Percentiles rank a stretch among this genome's conserved stretches.
Conservation (phyloP, 1,140 invertebrate species). For the Panagrolaimus sp. region DNA sequence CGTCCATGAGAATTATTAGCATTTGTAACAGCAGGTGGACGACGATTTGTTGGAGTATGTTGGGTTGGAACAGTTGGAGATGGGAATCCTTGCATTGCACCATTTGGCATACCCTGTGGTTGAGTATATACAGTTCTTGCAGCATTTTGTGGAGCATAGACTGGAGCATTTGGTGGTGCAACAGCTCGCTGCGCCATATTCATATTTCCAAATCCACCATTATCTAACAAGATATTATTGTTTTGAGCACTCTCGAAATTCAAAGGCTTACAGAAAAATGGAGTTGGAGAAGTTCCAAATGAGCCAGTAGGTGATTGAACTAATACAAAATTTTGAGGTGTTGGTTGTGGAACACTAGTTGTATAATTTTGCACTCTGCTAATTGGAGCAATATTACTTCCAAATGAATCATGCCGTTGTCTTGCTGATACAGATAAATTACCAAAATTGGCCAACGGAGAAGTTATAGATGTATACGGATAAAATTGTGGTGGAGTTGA, state of each 20-base stretch:
- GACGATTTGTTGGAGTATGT: slow-evolving; percentile 14
- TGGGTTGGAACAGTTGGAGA: neutral
- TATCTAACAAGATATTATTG: too few relatives aligned
- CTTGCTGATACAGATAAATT: too few relatives aligned
- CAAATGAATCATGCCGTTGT: neutral
- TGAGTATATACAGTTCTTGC: slow-evolving; percentile 12
- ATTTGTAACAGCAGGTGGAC: neutral
- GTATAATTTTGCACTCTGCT: neutral
- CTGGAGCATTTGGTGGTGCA: neutral
- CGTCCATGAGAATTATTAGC: slow-evolving; percentile 18
- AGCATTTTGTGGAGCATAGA: neutral
- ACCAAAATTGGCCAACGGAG: too few relatives aligned
- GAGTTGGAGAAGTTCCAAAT: slow-evolving; percentile 10
- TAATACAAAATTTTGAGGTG: neutral
- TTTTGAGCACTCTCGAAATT: too few relatives aligned
- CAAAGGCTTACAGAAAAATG: too few relatives aligned
- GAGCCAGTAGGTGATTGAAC: slow-evolving; percentile 1
- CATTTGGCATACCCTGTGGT: slow-evolving; percentile 14
- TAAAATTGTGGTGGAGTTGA: slow-evolving; percentile 23
- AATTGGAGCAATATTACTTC: neutral
- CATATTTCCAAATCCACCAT: too few relatives aligned
- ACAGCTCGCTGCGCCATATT: neutral
- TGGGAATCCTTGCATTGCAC: neutral
- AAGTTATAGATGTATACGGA: neutral
- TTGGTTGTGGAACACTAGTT: slow-evolving; percentile 18